Base-by-base conservation (phyloP, 2,113 vertebrate genomes). In the Rana temporaria region DNA sequence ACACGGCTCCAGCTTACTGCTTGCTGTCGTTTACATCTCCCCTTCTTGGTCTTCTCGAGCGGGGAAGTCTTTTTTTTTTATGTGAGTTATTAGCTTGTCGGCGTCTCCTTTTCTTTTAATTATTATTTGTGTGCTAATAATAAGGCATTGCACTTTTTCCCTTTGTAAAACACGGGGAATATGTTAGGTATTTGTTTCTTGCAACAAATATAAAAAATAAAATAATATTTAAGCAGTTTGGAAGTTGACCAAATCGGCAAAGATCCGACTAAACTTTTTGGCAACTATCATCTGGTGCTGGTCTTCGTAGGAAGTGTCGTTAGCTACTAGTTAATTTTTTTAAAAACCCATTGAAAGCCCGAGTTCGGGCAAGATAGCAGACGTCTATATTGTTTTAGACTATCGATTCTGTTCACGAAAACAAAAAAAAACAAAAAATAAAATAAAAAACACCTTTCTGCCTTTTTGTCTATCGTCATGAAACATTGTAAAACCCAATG, bases 1-100 rank as follows among this genome's bases (percentile, higher is more conserved):
- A 48, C 22, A 59, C 26, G 48, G 70, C 80, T 82, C 80, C 80
- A 82, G 79, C 66, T 62, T 70, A 82, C 79, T 68, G 70, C 71
- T 75, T 82, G 71, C 62, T 82, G 72, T 74, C 42, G 80, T 74
- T 82, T 82, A 74, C 70, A 74, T 67, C 34, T 66, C 48, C 62
- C 48, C 38, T 22, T 64, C 69, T 64, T 26, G 14, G 16, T 20
- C 4, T 8, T 38, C 26, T 30, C 26, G 65, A 48, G 38, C 19
- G 15, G 71, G 81, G 71, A 59, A 24, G 60, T 64, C 60, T 74
- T 82, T 60, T 74, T 75, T 56, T 22, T 67, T 32, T 68, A 22
- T 63, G 38, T 64, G 53, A 75, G 79, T 82, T 66, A 22, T 30
- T 30, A 30, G 67, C 64, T 80, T 76, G 81, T 82, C 75, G 71